Conservation (phyloP, 2,113 vertebrate species). For the Echinops telfairi region DNA sequence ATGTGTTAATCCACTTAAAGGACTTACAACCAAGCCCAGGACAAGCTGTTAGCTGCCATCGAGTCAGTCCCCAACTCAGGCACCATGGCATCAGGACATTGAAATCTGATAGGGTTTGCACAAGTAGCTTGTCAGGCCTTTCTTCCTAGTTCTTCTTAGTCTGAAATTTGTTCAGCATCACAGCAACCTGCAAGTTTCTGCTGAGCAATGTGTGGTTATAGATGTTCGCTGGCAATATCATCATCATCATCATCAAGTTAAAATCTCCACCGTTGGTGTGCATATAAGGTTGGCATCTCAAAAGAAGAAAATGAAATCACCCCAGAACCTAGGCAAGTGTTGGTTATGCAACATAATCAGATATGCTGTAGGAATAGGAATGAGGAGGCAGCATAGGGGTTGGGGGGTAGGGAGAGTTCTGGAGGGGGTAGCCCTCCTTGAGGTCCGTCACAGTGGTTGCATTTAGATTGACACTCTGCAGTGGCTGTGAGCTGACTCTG, state of each 20-base stretch:
- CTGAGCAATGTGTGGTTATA: neutral
- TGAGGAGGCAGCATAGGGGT: neutral
- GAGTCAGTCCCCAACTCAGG: neutral
- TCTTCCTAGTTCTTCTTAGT: neutral
- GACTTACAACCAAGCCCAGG: neutral
- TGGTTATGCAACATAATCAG: neutral
- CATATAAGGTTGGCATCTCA: conserved; percentile 42
- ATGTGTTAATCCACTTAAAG: neutral
- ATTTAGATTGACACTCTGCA: neutral
- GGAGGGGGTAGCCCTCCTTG: no score
- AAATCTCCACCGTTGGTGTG: neutral
- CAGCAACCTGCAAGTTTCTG: neutral
- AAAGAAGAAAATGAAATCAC: neutral
- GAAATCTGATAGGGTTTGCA: neutral
- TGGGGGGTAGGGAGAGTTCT: neutral
- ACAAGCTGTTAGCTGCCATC: neutral
- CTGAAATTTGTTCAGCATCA: neutral
- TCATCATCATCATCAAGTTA: no score
- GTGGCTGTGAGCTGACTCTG: neutral
- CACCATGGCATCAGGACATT: neutral
- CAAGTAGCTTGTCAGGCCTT: neutral
- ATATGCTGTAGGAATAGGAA: neutral
- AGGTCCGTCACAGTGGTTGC: neutral
- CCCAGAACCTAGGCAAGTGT: neutral
- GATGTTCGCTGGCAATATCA: no score